phyloP scores from a whole-genome alignment of 2,888 invertebrate genomes.

The Cybosia mesomella region DNA sequence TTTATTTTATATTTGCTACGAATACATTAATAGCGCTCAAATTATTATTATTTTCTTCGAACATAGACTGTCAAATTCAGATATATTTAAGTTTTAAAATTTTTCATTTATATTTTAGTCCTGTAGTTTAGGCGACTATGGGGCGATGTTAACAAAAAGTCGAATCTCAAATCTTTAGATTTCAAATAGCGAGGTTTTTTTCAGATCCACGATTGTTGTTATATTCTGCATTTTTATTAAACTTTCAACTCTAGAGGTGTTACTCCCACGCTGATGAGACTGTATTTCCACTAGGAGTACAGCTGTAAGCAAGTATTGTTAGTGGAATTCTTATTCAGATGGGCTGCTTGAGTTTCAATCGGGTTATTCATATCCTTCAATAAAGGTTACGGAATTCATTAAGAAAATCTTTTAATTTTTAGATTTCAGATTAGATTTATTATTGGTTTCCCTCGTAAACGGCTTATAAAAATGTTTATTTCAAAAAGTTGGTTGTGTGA shows the following conservation, averaged over 20 bases:
- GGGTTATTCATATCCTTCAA: background rate
- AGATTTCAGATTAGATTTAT: background rate
- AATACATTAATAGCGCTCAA: background rate
- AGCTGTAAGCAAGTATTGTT: background rate
- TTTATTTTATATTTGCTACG: background rate
- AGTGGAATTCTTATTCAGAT: background rate
- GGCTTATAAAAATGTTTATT: constrained; percentile 68
- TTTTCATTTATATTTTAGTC: constrained; percentile 1
- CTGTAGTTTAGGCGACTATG: background rate
- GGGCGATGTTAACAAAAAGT: background rate
- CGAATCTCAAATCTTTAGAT: constrained; percentile 5
- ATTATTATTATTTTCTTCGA: constrained; percentile 16
- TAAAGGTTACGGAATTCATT: background rate
- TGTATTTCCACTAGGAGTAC: background rate
- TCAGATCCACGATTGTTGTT: too few species aligned
- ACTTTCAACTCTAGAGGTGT: too few species aligned
- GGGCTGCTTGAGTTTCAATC: background rate
- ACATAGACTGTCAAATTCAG: constrained; percentile 19
- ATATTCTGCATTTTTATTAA: too few species aligned
- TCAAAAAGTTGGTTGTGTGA: constrained; percentile 77
- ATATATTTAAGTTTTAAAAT: background rate
- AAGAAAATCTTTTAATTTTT: background rate
- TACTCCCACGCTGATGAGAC: too few species aligned
- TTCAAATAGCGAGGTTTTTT: background rate
- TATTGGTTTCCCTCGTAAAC: constrained; percentile 27